Evolutionary conservation across 1,140 invertebrate genomes (phyloP), one percentile per base, ranked within the genome.

Genomic region (Dendrolimus kikuchii): DNA sequence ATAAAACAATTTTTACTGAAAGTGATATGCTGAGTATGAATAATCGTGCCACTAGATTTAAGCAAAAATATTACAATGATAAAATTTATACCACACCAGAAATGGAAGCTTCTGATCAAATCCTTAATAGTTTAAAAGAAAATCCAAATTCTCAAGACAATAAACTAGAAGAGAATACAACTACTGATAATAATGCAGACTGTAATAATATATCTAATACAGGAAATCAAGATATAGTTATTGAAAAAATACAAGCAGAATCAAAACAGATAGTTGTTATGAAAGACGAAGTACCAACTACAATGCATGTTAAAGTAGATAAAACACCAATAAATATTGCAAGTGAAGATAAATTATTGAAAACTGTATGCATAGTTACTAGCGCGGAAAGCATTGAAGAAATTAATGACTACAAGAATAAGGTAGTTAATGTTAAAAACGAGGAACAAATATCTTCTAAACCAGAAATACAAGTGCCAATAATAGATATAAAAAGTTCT

Each of bases 11-110:
- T 38, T 88, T 88, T 53, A 73, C 53, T 50, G 64, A 82, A 65
- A 72, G 61, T 37, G 83, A 87, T 46, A 62, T 84, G 40, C 54
- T 72, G 37, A 79, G 52, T 50, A 88, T 88, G 85, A 72, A 79
- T 46, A 73, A 78, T 41, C 77, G 74, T 60, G 74, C 85, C 6
- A 73, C 60, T 5, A 84, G 76, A 53, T 86, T 69, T 69, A 86
- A 84, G 69, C 74, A 77, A 56, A 85, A 84, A 57, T 88, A 84
- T 65, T 81, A 73, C 9, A 85, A 79, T 58, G 77, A 85, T 58
- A 78, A 82, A 49, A 72, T 69, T 52, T 76, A 66, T 51, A 68
- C 62, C 5, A 77, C 81, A 55, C 62, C 74, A 41, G 80, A 86
- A 55, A 64, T 75, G 37, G 74, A 78, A 55, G 71, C 70, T 36